Evolutionary conservation across 2,797 vertebrate genomes (phyloP).

Genomic region (Moxostoma hubbsi): DNA sequence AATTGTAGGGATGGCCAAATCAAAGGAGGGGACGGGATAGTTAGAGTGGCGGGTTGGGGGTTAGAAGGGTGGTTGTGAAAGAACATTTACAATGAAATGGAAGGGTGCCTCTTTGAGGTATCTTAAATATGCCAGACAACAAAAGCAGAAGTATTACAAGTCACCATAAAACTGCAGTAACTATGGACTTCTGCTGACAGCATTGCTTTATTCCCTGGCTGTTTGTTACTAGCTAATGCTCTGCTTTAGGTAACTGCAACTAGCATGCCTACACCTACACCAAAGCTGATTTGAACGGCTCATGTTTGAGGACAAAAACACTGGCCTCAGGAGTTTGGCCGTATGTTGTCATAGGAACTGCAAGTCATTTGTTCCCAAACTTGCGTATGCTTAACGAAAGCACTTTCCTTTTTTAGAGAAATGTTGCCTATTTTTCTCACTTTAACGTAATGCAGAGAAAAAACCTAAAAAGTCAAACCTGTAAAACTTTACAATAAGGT

Average conservation of each 20-base stretch:
- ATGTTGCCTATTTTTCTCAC: too few relatives aligned
- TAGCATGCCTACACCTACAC: conserved; percentile 12
- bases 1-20: conserved; percentile 54
- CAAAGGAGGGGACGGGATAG: conserved; percentile 53
- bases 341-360: conserved; percentile 63
- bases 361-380: conserved; percentile 29
- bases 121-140: conserved; percentile 17
- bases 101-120: conserved; percentile 28
- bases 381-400: not conserved
- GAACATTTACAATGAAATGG: conserved; percentile 59
- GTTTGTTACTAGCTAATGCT: not conserved
- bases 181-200: conserved; percentile 5
- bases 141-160: conserved; percentile 20
- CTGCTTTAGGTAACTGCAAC: conserved; percentile 10
- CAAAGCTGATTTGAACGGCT: not conserved
- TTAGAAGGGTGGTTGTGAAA: conserved; percentile 49
- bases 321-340: not conserved
- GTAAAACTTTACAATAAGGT: too few relatives aligned
- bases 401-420: not conserved
- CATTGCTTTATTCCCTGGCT: not conserved
- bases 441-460: too few relatives aligned
- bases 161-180: too few relatives aligned
- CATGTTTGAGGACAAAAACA: conserved; percentile 31
- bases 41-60: conserved; percentile 53
- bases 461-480: too few relatives aligned